Evolutionary conservation across 2,113 vertebrate species (phyloP).

Genomic region (Salvelinus sp.): DNA sequence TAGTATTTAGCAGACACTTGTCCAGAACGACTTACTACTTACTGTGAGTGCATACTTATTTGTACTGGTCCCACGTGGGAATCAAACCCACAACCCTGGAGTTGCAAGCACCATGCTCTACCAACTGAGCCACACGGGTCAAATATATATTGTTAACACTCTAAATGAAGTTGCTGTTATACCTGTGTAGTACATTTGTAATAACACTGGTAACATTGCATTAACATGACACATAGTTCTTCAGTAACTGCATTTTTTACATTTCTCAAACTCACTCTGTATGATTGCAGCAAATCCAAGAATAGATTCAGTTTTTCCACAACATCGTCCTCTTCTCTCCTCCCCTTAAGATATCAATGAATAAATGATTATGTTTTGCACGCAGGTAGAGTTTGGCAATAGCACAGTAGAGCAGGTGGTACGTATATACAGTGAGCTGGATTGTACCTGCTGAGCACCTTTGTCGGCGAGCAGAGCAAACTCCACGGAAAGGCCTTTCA

Average conservation of each 20-base stretch:
- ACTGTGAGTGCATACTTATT: no score
- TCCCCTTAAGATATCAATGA: conserved; percentile 78
- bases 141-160: no score
- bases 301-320: conserved; percentile 97
- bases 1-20: neutral
- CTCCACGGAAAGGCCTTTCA: conserved; percentile 91
- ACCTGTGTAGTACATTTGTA: no score
- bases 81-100: neutral
- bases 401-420: conserved; percentile 16
- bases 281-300: conserved; percentile 94
- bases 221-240: neutral
- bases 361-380: conserved; percentile 23
- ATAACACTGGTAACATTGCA: no score
- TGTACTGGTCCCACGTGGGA: no score
- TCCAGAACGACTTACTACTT: no score
- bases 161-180: no score
- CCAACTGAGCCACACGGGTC: no score
- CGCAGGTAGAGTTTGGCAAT: conserved; percentile 8
- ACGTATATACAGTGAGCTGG: neutral
- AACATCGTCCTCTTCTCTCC: conserved; percentile 92
- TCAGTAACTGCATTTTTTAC: neutral
- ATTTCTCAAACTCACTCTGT: conserved; percentile 81
- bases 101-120: no score
- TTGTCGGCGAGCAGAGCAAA: conserved; percentile 91
- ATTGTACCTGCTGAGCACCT: conserved; percentile 87